Evolutionary conservation across 1,140 invertebrate genomes (phyloP), one percentile per base, ranked within the genome.

Genomic region (Zaprionus africanus): DNA sequence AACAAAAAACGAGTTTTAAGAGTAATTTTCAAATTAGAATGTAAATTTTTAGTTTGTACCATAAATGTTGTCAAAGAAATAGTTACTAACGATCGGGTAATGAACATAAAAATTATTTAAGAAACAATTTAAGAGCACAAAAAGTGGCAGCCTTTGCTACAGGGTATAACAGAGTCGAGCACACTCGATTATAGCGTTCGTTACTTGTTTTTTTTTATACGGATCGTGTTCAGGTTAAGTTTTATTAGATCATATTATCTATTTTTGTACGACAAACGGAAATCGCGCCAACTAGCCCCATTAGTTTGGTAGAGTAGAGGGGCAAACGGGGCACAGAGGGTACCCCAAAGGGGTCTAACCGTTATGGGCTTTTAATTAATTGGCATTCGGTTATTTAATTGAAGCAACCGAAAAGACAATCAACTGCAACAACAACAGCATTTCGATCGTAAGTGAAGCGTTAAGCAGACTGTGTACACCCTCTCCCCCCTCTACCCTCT

Each of bases 211-310:
- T 60, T 77, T 17, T 65, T 56, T 56, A 67, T 74, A 69, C 63
- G 61, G 57, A 61, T 63, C 41, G 76, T 78, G 58, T 63, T 75
- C 84, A 17, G n/a, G 83, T 88, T 87, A 62, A 67, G 77, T 88
- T 88, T 88, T 88, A 88, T 88, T 88, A 90, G 85, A 88, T 88
- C 84, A 88, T 88, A 90, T 88, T 88, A 88, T 88, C 81, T 88
- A 87, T 84, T 83, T 87, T 76, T 72, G 81, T 76, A 79, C 71
- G 74, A 88, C 84, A 81, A 87, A 90, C 65, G 64, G 28, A 59
- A 49, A 56, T 31, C n/a, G 36, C 63, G 58, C 38, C 41, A 64
- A 71, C 69, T 68, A 69, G 54, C 49, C 62, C 64, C 38, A 61
- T 28, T 43, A 26, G 49, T 46, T 43, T 22, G 57, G 24, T 46